These are phyloP conservation scores for Melanophora roralis DNA, from an alignment of 2,888 invertebrate genomes.

Conservation along the genomic window DNA sequence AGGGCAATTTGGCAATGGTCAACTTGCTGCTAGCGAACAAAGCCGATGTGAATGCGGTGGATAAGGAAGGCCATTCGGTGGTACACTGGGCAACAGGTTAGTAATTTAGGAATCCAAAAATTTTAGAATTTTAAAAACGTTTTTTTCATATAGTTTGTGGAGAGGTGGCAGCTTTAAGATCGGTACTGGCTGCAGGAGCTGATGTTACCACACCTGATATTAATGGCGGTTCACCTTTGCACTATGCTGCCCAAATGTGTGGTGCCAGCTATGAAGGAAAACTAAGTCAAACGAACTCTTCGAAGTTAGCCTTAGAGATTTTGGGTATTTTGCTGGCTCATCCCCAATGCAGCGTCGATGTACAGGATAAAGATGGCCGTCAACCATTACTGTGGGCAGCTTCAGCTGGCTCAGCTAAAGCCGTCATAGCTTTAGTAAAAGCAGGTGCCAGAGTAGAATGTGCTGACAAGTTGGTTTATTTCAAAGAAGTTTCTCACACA, in stretches of 20 bases:
- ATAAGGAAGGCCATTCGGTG: constrained; percentile 95
- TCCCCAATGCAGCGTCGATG: constrained; percentile 88
- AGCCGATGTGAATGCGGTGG: constrained; percentile 92
- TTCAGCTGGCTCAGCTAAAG: constrained; percentile 95
- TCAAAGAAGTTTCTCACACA: background rate
- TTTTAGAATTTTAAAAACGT: background rate
- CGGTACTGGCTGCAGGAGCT: constrained; percentile 91
- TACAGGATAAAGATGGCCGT: constrained; percentile 93
- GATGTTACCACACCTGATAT: constrained; percentile 93
- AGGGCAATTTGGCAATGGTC: constrained; percentile 91
- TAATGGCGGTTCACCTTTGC: constrained; percentile 95
- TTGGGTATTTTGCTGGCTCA: constrained; percentile 88
- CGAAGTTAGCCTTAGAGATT: constrained; percentile 79
- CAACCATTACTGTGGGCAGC: constrained; percentile 98
- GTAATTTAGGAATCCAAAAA: background rate
- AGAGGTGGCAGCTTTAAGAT: constrained; percentile 90
- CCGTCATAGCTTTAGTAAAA: constrained; percentile 91
- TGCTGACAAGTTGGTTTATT: constrained; percentile 82
- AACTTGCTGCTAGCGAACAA: constrained; percentile 91
- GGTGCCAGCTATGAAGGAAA: constrained; percentile 85
- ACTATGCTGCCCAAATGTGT: constrained; percentile 98
- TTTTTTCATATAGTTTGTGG: constrained; percentile 86
- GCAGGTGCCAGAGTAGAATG: constrained; percentile 90
- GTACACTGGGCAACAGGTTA: constrained; percentile 99
- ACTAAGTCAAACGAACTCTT: constrained; percentile 70